A percentile compares a stretch with the other conserved stretches of the same genome.
These are phyloP conservation scores for Heliopora coerulea DNA, from an alignment of 92 coral and sea anemone species.

Conservation along the genomic window DNA sequence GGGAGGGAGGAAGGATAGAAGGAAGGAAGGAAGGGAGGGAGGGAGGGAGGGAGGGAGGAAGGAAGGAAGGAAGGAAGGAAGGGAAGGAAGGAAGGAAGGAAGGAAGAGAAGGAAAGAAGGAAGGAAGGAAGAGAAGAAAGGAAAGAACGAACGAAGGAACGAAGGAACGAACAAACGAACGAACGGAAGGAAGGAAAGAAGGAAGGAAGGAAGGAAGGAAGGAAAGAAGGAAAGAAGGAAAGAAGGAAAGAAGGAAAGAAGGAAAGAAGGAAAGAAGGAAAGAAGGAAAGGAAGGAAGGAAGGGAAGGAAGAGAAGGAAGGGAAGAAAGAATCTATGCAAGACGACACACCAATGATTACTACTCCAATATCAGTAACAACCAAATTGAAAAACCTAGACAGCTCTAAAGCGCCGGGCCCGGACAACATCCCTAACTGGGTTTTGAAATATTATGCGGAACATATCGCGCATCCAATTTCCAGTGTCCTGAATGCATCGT, in stretches of 20 bases:
- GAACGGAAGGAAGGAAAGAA: not conserved
- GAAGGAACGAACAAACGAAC: not conserved
- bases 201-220: slow-evolving; percentile 6
- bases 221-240: not conserved
- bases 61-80: not conserved
- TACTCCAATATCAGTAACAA: no score
- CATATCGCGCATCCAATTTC: no score
- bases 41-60: not conserved
- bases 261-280: slow-evolving; percentile 5
- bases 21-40: not conserved
- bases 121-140: not conserved
- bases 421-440: no score
- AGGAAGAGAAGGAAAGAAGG: not conserved
- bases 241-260: slow-evolving; percentile 1
- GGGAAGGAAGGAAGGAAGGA: not conserved
- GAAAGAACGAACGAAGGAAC: not conserved
- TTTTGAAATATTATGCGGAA: no score
- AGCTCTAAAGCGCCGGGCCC: no score
- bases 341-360: no score
- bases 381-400: no score
- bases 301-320: slow-evolving; percentile 6
- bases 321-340: not conserved
- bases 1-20: not conserved
- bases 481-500: no score
- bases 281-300: slow-evolving; percentile 9